Percentiles rank a stretch among this genome's conserved stretches.
phyloP scores from a whole-genome alignment of 2,113 vertebrate genomes.

The Otus sunia region DNA sequence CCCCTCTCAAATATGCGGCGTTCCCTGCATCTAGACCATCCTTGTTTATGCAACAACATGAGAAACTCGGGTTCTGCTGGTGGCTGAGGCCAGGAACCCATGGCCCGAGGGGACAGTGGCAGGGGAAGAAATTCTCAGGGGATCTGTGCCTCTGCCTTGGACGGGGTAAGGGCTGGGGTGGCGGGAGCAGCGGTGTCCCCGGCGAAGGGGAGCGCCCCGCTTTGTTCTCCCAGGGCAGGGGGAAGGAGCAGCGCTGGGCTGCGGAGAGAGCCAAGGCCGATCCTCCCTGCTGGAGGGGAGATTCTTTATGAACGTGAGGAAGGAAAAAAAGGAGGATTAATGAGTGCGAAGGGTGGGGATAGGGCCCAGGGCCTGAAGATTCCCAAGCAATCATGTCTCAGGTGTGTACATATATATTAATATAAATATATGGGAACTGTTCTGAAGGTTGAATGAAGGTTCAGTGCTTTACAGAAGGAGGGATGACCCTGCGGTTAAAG shows the following conservation, averaged over 20 bases:
- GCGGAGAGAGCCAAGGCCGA: background rate
- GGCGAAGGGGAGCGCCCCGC: background rate
- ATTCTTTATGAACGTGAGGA: background rate
- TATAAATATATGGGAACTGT: background rate
- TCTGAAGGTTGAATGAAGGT: background rate
- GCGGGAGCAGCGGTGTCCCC: background rate
- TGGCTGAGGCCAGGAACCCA: background rate
- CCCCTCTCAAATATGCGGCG: rapidly evolving
- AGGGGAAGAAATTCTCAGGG: background rate
- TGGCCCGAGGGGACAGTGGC: rapidly evolving
- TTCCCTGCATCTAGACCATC: background rate
- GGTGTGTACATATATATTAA: background rate
- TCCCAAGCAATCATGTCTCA: background rate
- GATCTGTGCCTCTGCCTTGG: background rate
- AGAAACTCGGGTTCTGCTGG: background rate
- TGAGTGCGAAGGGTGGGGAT: background rate
- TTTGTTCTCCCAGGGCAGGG: background rate
- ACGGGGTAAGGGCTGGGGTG: background rate
- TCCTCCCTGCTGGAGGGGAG: background rate
- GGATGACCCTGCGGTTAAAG: background rate
- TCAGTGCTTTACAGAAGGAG: background rate
- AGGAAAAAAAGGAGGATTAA: background rate
- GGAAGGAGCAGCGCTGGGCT: background rate
- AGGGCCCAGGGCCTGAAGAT: background rate
- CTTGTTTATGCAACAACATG: rapidly evolving